Base-by-base conservation (phyloP, 2,797 vertebrate species). In the Macropodus opercularis region DNA sequence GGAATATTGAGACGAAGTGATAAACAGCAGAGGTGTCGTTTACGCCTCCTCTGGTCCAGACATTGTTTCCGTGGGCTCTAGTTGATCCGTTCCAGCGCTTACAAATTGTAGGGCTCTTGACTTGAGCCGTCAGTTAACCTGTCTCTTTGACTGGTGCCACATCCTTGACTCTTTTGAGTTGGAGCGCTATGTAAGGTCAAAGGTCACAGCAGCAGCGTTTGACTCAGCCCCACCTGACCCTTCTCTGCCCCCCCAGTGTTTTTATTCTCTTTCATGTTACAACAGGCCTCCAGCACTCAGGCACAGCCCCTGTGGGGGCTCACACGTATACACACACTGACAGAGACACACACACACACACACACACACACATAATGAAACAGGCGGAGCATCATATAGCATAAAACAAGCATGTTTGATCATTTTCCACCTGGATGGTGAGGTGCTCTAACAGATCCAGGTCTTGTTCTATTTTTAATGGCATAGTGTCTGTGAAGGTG, bases 381-480 rank as follows among this genome's bases (percentile, higher is more conserved):
- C 71, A 79, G 67, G 62, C 23, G 4, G 31, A 64, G 64, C 64
- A 55, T 75, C 79, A 75, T 68, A 75, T 80, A 66, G 58, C 77
- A 85, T 79, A 78, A 81, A 85, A 83, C 79, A 74, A 63, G 73
- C 58, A 39, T 60, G 78, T 85, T 71, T 46, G 82, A 43, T 48
- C 40, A 58, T 84, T 89, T 86, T 88, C 81, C 75, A 77, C 64
- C 72, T 64, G 81, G 77, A 63, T 60, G 54, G 80, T 32, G 38
- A 71, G 67, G 69, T 14, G 57, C 72, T 83, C 55, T 58, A 64
- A 81, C 70, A 51, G 51, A 80, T 77, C 61, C 58, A 47, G 74
- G 71, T 80, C 83, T 85, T 81, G 83, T 84, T 90, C 78, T 85
- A 88, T 89, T 86, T 89, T 90, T 88, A 90, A 89, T 90, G 82